Conservation (phyloP, 2,797 vertebrate genomes). For the Myotis findleyi region DNA sequence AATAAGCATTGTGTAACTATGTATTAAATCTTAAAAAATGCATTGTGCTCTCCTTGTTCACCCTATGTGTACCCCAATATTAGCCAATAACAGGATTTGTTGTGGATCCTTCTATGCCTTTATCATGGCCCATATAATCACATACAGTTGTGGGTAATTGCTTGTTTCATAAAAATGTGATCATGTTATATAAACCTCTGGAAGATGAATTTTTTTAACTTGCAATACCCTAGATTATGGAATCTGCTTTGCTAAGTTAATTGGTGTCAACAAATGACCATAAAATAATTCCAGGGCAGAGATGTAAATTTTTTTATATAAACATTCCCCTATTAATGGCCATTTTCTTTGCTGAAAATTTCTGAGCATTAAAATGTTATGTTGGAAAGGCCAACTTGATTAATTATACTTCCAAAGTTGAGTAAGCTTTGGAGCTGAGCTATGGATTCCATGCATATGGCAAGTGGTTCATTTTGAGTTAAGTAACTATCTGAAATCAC, state of each 20-base stretch:
- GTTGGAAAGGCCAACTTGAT: neutral
- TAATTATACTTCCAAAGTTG: conserved; percentile 40
- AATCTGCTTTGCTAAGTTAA: conserved; percentile 5
- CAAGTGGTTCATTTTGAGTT: conserved; percentile 58
- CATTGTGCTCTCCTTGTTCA: neutral
- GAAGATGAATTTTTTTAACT: neutral
- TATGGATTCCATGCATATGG: neutral
- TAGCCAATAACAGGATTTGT: neutral
- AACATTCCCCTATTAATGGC: neutral
- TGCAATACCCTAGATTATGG: neutral
- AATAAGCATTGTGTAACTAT: neutral
- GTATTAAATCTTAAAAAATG: neutral
- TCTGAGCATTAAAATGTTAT: conserved; percentile 52
- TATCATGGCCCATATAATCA: neutral
- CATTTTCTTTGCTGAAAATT: conserved; percentile 55
- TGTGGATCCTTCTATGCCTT: neutral
- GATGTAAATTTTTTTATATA: conserved; percentile 7
- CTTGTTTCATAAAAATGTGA: conserved; percentile 37
- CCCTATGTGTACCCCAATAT: rapidly evolving
- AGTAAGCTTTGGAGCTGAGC: conserved; percentile 32
- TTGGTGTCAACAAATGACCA: conserved; percentile 35
- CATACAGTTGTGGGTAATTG: neutral
- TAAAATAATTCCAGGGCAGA: conserved; percentile 19
- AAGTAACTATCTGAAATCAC: conserved; percentile 68
- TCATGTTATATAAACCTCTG: neutral